Percentiles rank a stretch among this genome's conserved stretches.
Conservation (phyloP, 2,888 invertebrate species). For the Ellobium chinense region DNA sequence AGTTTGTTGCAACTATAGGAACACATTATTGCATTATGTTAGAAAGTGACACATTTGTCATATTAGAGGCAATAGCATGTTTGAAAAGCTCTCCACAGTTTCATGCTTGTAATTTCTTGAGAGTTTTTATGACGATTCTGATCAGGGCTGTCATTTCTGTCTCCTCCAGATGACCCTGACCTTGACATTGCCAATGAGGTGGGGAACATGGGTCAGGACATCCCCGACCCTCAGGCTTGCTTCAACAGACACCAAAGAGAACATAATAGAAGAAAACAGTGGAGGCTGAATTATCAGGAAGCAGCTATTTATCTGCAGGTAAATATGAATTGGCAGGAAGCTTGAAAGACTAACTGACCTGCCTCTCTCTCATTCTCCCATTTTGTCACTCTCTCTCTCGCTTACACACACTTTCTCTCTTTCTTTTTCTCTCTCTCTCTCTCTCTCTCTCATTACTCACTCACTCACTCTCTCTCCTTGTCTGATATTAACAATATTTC, state of each 20-base stretch:
- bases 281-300: slow-evolving; percentile 95
- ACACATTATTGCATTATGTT: too few species aligned
- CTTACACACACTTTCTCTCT: too few species aligned
- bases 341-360: too few species aligned
- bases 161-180: slow-evolving; percentile 47
- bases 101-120: too few species aligned
- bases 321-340: too few species aligned
- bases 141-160: too few species aligned
- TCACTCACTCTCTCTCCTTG: not conserved
- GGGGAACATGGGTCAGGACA: slow-evolving; percentile 61
- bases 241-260: slow-evolving; percentile 36
- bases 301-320: slow-evolving; percentile 93
- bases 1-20: too few species aligned
- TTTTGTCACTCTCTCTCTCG: not conserved
- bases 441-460: not conserved
- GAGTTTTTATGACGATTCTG: too few species aligned
- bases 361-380: not conserved
- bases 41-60: too few species aligned
- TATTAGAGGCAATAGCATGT: too few species aligned
- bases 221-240: slow-evolving; percentile 47
- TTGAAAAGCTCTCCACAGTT: too few species aligned
- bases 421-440: not conserved
- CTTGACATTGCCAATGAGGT: slow-evolving; percentile 62
- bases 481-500: too few species aligned
- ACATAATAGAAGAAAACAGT: slow-evolving; percentile 74